These are phyloP conservation scores for Podarcis muralis DNA, from an alignment of 2,113 vertebrate species.

Conservation along the genomic window DNA sequence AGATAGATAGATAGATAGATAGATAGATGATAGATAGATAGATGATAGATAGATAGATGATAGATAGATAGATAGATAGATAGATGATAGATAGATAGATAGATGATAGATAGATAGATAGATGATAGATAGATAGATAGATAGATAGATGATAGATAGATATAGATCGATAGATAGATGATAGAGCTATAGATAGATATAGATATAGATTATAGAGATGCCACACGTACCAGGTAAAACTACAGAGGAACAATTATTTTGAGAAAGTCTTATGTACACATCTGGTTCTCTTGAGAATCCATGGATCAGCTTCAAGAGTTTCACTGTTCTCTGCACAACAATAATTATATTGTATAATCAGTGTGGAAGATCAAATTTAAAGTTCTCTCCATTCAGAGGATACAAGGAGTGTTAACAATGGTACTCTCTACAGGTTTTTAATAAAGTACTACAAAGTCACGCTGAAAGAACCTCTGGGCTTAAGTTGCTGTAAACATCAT, in stretches of 20 bases:
- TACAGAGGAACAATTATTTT: neutral
- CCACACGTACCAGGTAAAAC: neutral
- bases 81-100: too few relatives aligned
- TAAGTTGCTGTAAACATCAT: conserved; percentile 58
- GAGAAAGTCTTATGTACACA: neutral
- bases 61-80: too few relatives aligned
- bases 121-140: too few relatives aligned
- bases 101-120: too few relatives aligned
- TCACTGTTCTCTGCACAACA: conserved; percentile 4
- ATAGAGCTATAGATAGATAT: too few relatives aligned
- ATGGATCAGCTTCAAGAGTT: neutral
- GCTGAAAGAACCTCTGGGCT: conserved; percentile 53
- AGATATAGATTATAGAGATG: neutral
- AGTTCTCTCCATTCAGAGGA: neutral
- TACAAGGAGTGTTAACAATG: conserved; percentile 55
- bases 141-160: too few relatives aligned
- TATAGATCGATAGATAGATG: too few relatives aligned
- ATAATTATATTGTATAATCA: neutral
- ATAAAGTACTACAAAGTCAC: conserved; percentile 49
- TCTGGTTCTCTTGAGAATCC: neutral
- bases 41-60: too few relatives aligned
- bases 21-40: too few relatives aligned
- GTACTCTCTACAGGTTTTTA: conserved; percentile 61
- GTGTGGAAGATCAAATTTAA: neutral
- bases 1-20: too few relatives aligned